A percentile compares a stretch with the other conserved stretches of the same genome.
phyloP scores from a whole-genome alignment of 1,140 invertebrate species.

The Caenorhabditis inopinata region DNA sequence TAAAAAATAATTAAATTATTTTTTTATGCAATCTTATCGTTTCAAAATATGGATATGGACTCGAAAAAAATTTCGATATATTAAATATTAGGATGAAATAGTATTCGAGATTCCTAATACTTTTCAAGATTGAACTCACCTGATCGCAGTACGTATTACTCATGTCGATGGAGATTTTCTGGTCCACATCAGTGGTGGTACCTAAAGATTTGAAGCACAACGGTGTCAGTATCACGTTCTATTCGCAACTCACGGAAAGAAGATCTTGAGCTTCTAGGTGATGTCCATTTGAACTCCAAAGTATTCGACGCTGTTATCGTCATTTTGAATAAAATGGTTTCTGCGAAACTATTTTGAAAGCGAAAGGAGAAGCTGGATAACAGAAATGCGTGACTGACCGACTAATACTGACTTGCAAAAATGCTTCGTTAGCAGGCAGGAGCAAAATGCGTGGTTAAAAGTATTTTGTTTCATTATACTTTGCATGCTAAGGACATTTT shows the following conservation, averaged over 20 bases:
- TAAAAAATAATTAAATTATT: too few relatives aligned
- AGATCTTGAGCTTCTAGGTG: neutral
- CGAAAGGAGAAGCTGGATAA: neutral
- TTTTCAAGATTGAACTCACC: neutral
- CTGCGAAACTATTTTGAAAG: conserved; percentile 20
- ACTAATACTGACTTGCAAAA: neutral
- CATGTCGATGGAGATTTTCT: conserved; percentile 43
- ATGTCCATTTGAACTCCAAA: conserved; percentile 25
- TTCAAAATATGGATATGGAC: too few relatives aligned
- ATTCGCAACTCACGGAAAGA: neutral
- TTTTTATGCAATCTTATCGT: too few relatives aligned
- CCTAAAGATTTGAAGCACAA: neutral
- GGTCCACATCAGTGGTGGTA: conserved; percentile 7
- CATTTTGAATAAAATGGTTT: conserved; percentile 15
- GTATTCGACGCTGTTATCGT: conserved; percentile 29
- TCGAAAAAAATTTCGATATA: too few relatives aligned
- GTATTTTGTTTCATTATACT: neutral
- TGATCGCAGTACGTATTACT: conserved; percentile 40
- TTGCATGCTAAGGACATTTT: neutral
- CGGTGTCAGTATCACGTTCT: too few relatives aligned
- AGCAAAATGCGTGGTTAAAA: neutral
- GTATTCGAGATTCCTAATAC: neutral
- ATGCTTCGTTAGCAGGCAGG: neutral
- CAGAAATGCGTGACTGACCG: neutral
- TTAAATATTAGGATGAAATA: too few relatives aligned